Percentiles rank a stretch among this genome's conserved stretches.
Conservation (phyloP, 2,113 vertebrate genomes). For the Alexandromys fortis region DNA sequence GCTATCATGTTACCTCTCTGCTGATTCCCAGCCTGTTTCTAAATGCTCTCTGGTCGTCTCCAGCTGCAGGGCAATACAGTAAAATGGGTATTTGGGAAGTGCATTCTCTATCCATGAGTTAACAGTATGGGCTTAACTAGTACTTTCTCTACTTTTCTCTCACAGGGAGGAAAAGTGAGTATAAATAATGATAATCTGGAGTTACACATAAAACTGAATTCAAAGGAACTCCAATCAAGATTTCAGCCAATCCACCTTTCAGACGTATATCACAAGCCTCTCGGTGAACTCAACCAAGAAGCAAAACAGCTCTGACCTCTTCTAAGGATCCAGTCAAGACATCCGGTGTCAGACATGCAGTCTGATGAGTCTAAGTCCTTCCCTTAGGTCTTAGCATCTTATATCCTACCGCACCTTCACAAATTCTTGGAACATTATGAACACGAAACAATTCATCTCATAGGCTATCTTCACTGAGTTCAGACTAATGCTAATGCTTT, state of each 20-base stretch:
- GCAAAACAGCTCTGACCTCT: neutral
- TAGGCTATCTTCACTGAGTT: neutral
- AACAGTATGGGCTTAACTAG: neutral
- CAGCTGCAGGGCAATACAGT: neutral
- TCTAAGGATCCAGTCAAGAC: neutral
- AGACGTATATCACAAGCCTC: neutral
- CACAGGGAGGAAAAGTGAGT: too few species aligned
- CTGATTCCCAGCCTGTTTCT: neutral
- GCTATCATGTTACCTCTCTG: neutral
- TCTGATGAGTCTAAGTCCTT: neutral
- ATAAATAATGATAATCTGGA: neutral
- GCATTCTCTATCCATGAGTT: neutral
- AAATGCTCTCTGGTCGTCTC: neutral
- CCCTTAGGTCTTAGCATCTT: neutral
- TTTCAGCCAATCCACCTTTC: neutral
- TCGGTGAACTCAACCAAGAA: neutral
- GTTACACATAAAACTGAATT: neutral
- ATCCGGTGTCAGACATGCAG: accelerated
- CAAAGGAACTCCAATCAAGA: neutral
- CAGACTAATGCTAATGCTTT: neutral
- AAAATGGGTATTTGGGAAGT: neutral
- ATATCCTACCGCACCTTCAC: neutral
- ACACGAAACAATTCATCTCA: neutral
- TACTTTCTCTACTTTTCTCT: neutral
- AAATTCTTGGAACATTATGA: neutral